Evolutionary conservation across 2,888 invertebrate species (phyloP).

Genomic region (Drosophila diplacantha): DNA sequence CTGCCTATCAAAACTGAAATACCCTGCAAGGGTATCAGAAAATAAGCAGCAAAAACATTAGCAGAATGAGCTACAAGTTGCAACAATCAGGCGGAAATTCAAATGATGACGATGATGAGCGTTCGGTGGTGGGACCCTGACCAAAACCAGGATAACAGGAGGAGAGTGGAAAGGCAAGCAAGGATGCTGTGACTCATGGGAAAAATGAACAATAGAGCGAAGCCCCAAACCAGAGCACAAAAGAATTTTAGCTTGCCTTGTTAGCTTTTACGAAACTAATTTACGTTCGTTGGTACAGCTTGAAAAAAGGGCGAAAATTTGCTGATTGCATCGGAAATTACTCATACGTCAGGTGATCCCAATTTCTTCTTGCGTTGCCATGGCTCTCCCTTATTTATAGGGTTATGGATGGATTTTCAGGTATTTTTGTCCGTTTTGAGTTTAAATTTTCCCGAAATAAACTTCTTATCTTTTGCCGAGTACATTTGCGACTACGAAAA

Average conservation of each 20-base stretch:
- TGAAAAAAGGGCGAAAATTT: constrained; percentile 5
- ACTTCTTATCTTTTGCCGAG: neutral
- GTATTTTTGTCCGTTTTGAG: no score
- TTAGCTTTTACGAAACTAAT: constrained; percentile 43
- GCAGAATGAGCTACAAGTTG: constrained; percentile 8
- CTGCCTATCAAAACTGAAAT: neutral
- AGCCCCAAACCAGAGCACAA: constrained; percentile 22
- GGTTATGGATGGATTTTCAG: neutral
- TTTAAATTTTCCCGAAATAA: neutral
- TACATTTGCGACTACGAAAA: no score
- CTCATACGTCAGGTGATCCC: constrained; percentile 9
- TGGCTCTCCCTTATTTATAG: neutral
- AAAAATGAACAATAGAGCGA: constrained; percentile 9
- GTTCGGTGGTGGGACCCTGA: constrained; percentile 12
- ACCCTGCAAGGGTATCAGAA: neutral
- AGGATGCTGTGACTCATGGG: neutral
- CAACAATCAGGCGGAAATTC: constrained; percentile 24
- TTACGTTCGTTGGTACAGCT: constrained; percentile 16
- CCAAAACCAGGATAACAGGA: constrained; percentile 2
- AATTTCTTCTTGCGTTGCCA: neutral
- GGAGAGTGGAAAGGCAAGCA: neutral
- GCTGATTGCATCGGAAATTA: constrained; percentile 15
- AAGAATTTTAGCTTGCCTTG: constrained; percentile 25
- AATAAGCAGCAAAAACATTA: constrained; percentile 6
- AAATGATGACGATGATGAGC: constrained; percentile 32